Evolutionary conservation across 2,888 invertebrate genomes (phyloP).

Genomic region (Oligia latruncula): DNA sequence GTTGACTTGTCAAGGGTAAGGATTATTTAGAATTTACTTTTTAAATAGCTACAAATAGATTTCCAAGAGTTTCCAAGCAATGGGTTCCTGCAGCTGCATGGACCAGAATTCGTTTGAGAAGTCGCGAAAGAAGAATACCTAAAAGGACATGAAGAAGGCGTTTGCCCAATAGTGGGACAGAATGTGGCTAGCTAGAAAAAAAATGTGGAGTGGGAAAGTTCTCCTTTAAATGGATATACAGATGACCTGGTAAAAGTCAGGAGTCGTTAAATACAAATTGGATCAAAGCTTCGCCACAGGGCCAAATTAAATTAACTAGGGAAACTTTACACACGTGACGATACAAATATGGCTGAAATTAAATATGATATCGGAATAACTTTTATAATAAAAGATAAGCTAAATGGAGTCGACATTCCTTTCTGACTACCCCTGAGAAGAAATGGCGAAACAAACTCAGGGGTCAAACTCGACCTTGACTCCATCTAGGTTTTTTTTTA

Average conservation of each 20-base stretch:
- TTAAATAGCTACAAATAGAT: neutral
- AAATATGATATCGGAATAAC: no score
- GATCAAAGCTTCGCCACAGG: neutral
- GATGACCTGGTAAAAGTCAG: neutral
- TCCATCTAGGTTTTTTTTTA: no score
- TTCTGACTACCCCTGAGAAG: no score
- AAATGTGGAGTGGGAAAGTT: neutral
- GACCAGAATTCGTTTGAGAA: neutral
- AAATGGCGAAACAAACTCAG: no score
- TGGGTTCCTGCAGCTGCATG: no score
- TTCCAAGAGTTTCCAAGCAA: no score
- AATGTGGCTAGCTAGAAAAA: neutral
- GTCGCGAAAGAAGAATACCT: neutral
- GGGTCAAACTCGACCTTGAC: no score
- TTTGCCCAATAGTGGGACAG: neutral
- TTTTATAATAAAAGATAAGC: no score
- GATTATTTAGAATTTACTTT: neutral
- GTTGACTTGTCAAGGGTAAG: conserved; percentile 88
- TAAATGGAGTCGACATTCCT: no score
- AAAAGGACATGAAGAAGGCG: neutral
- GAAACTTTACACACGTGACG: neutral
- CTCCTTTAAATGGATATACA: neutral
- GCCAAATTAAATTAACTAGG: neutral
- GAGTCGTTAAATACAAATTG: neutral
- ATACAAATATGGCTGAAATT: no score